phyloP scores from a whole-genome alignment of 2,113 vertebrate species.

The Tragelaphus strepsiceros region DNA sequence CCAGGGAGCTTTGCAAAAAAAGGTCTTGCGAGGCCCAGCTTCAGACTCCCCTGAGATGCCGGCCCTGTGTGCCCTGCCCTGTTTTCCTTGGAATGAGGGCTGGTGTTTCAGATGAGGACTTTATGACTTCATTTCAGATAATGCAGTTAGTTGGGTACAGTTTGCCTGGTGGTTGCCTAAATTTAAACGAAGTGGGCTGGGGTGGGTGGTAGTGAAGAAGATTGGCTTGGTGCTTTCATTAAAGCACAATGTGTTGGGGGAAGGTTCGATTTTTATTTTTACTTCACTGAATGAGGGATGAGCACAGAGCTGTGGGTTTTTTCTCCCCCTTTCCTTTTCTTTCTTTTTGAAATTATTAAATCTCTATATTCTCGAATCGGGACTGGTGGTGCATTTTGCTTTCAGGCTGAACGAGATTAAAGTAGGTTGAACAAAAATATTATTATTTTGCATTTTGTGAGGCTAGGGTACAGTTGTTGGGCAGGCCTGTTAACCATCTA shows the following conservation, averaged over 20 bases:
- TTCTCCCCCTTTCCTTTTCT: background rate
- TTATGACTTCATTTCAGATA: constrained; percentile 53
- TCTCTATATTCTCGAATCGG: constrained; percentile 13
- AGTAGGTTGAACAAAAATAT: background rate
- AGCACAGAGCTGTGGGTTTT: constrained; percentile 3
- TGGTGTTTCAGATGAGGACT: constrained; percentile 23
- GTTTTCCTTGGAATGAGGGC: background rate
- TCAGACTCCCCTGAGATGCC: rapidly evolving
- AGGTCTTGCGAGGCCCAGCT: background rate
- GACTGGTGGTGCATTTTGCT: constrained; percentile 12
- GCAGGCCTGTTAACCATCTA: background rate
- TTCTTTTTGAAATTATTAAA: constrained; percentile 46
- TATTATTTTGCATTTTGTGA: background rate
- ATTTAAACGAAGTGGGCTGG: constrained; percentile 76
- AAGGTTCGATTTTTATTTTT: constrained; percentile 71
- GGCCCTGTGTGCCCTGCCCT: background rate
- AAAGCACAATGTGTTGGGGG: constrained; percentile 73
- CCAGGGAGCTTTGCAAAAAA: background rate
- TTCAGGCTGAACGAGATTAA: constrained; percentile 1
- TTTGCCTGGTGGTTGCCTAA: constrained; percentile 71
- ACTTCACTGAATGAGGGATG: constrained; percentile 69
- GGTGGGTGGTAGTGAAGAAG: constrained; percentile 71
- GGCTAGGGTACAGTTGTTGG: background rate
- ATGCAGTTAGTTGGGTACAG: constrained; percentile 49
- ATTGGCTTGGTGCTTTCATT: constrained; percentile 63